Evolutionary conservation across 2,113 vertebrate species (phyloP).

Genomic region (Sturnus vulgaris): DNA sequence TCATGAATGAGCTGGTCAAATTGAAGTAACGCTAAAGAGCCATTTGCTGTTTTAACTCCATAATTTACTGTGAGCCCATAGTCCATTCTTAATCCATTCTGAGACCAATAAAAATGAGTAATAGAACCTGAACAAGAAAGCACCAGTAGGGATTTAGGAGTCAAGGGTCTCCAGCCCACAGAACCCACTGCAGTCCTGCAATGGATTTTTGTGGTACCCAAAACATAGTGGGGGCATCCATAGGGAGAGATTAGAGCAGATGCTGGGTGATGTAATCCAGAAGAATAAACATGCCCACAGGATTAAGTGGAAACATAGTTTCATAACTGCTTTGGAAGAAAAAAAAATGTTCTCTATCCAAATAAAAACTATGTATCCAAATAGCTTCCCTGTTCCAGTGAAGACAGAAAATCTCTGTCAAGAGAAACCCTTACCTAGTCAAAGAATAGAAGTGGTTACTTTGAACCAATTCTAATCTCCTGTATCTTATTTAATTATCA

Average conservation of each 20-base stretch:
- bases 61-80: background rate
- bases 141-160: background rate
- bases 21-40: background rate
- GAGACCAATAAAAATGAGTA: background rate
- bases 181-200: background rate
- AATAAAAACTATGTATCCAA: background rate
- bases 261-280: accelerated
- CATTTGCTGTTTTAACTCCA: background rate
- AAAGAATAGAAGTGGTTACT: background rate
- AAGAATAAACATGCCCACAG: background rate
- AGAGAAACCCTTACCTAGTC: background rate
- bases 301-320: background rate
- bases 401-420: background rate
- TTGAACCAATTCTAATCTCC: background rate
- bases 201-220: background rate
- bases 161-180: background rate
- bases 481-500: background rate
- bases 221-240: accelerated
- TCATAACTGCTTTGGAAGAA: background rate
- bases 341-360: background rate
- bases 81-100: background rate
- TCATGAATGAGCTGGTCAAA: background rate
- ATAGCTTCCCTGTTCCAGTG: background rate
- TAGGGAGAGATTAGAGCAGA: background rate
- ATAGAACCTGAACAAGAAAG: background rate